Percentiles rank a stretch among this genome's conserved stretches.
Conservation (phyloP, 2,888 invertebrate species). For the Capitulum mitella region DNA sequence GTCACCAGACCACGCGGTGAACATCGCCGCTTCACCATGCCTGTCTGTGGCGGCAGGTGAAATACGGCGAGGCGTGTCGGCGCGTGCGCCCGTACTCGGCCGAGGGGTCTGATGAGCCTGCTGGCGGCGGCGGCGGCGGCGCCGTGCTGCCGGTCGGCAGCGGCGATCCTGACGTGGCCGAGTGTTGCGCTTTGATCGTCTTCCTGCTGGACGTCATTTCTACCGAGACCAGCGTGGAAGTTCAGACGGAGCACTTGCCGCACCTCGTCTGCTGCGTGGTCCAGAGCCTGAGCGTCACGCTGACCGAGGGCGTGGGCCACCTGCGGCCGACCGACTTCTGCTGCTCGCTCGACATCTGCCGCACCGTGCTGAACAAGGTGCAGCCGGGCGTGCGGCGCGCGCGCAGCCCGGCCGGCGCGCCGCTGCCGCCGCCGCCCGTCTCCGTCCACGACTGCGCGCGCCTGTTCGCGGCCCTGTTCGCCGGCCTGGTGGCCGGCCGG, state of each 20-base stretch:
- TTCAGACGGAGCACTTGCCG: slow-evolving; percentile 68
- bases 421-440: slow-evolving; percentile 32
- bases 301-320: slow-evolving; percentile 49
- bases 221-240: slow-evolving; percentile 66
- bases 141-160: slow-evolving; percentile 53
- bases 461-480: slow-evolving; percentile 2
- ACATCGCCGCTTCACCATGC: too few species aligned
- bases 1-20: too few species aligned
- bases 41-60: neutral
- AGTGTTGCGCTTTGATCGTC: slow-evolving; percentile 64
- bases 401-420: neutral
- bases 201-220: slow-evolving; percentile 68
- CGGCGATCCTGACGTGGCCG: slow-evolving; percentile 45
- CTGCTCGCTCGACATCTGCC: slow-evolving; percentile 33
- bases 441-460: neutral
- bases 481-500: neutral
- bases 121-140: slow-evolving; percentile 30
- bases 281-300: slow-evolving; percentile 30
- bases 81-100: neutral
- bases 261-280: slow-evolving; percentile 51
- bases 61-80: slow-evolving; percentile 45
- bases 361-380: slow-evolving; percentile 35
- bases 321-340: slow-evolving; percentile 47
- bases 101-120: neutral
- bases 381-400: slow-evolving; percentile 5